Evolutionary conservation across 2,113 vertebrate species (phyloP).

Genomic region (Cyphotilapia sp.): DNA sequence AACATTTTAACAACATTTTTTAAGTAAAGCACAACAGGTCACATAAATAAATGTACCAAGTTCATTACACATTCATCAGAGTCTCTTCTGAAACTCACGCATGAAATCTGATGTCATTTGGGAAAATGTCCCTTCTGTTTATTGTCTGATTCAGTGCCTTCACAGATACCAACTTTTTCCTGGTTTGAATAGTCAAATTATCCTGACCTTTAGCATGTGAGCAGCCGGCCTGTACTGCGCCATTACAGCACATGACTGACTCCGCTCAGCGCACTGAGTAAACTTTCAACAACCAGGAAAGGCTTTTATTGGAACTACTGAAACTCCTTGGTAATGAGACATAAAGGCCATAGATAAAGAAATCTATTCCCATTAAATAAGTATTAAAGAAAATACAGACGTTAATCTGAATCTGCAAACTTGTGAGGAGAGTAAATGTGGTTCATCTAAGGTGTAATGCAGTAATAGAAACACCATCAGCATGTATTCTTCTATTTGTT

Average conservation of each 20-base stretch:
- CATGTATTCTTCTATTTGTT: not conserved
- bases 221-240: not conserved
- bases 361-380: not conserved
- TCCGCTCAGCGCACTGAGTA: not conserved
- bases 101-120: not conserved
- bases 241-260: not conserved
- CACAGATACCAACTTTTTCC: not conserved
- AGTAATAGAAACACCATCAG: not conserved
- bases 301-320: not conserved
- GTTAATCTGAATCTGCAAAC: not conserved
- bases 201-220: not conserved
- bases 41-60: not conserved
- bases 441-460: not conserved
- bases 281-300: not conserved
- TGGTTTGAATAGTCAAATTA: constrained; percentile 57
- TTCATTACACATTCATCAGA: not conserved
- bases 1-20: not conserved
- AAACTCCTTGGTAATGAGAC: not conserved
- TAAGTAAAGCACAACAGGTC: not conserved
- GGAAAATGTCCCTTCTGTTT: not conserved
- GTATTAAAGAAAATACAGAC: not conserved
- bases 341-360: not conserved
- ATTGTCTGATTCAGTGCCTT: not conserved
- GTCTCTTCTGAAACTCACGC: not conserved
- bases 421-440: not conserved